Evolutionary conservation across 2,113 vertebrate species (phyloP).

Genomic region (Circaetus cinerascens): DNA sequence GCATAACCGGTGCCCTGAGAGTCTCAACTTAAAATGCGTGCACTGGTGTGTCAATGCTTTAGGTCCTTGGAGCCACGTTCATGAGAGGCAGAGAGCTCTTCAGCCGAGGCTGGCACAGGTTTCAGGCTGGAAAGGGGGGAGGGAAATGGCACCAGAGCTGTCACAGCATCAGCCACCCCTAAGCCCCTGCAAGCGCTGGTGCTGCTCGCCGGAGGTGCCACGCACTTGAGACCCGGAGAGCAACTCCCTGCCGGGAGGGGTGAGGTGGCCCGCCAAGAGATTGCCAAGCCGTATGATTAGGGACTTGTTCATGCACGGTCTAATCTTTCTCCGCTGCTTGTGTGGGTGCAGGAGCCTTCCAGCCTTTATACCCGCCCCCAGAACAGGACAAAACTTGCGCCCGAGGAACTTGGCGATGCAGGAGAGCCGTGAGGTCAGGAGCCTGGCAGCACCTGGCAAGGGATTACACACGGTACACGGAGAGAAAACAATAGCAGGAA

Average conservation of each 20-base stretch:
- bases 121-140: neutral
- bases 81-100: neutral
- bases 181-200: neutral
- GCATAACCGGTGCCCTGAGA: neutral
- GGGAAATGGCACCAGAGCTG: neutral
- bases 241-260: neutral
- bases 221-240: neutral
- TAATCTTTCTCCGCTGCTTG: neutral
- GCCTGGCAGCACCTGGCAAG: neutral
- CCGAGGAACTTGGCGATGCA: neutral
- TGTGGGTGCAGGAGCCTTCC: constrained; percentile 41
- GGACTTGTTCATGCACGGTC: constrained; percentile 38
- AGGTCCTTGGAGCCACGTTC: neutral
- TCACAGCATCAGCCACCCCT: neutral
- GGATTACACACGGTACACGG: neutral
- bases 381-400: constrained; percentile 51
- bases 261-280: neutral
- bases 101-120: neutral
- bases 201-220: neutral
- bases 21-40: neutral
- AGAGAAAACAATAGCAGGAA: constrained; percentile 17
- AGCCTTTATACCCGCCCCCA: neutral
- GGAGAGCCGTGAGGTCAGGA: neutral
- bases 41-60: neutral
- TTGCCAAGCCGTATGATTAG: constrained; percentile 10